Conservation (phyloP, 2,888 invertebrate species). For the Mimachlamys varia region DNA sequence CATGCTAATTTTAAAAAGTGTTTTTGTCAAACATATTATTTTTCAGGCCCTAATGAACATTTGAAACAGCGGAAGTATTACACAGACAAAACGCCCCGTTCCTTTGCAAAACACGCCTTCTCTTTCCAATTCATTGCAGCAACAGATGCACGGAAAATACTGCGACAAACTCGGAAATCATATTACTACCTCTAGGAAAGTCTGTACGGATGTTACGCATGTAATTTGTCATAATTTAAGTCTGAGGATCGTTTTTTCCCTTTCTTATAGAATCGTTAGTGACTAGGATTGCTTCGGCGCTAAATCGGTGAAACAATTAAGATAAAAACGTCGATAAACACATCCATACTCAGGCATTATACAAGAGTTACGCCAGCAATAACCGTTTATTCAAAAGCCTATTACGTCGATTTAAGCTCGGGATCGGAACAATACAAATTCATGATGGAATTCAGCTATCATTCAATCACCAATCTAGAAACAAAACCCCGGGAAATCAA, state of each 20-base stretch:
- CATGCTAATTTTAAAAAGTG: no score
- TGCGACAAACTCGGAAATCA: neutral
- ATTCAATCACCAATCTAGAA: conserved; percentile 23
- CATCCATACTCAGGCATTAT: neutral
- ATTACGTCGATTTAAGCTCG: neutral
- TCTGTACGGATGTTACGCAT: neutral
- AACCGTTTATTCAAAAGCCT: conserved; percentile 34
- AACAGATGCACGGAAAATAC: neutral
- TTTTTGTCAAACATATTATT: no score
- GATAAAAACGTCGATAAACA: conserved; percentile 27
- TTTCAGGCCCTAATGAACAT: no score
- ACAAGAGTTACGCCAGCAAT: neutral
- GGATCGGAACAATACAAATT: neutral
- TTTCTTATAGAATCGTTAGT: conserved; percentile 8
- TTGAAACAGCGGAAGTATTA: no score
- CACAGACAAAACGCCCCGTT: neutral
- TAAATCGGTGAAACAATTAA: conserved; percentile 19
- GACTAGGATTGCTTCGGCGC: neutral
- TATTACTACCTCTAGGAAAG: neutral
- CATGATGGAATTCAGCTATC: conserved; percentile 26
- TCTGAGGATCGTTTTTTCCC: neutral
- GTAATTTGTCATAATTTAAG: neutral
- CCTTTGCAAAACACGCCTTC: neutral
- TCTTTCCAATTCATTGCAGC: neutral
- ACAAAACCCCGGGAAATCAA: neutral